Base-by-base conservation (phyloP, 2,797 vertebrate genomes). In the Gorsachius magnificus region DNA sequence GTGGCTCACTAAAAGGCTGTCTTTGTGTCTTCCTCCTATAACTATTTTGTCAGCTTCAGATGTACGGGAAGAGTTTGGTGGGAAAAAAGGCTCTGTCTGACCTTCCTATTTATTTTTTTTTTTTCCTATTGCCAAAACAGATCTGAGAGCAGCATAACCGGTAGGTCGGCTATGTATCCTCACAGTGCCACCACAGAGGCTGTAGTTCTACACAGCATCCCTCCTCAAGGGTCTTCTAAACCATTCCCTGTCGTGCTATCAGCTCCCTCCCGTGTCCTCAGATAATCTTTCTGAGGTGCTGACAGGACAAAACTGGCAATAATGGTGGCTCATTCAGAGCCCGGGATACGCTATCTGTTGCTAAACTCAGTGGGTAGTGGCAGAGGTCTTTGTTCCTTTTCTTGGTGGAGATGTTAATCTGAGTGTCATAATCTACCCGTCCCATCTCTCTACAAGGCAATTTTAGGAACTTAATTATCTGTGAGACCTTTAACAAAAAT, bases 231-330 rank as follows among this genome's bases (percentile, higher is more conserved):
- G 61, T 81, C 85, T 90, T 41, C 16, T 68, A 5, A 89, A 13
- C 16, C 26, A 6, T 58, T 83, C 87, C 60, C 57, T 79, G 0
- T 33, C 0, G 0, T 45, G 74, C 74, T 94, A 74, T 88, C 76
- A 78, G 50, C 80, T 90, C 36, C n/a, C 36, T 87, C 11, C n/a
- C 0, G 0, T 90, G 90, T 85, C 79, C 92, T 96, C 53, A 84
- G 81, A 61, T 94, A 87, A 87, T 83, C 83, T 81, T 80, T 41
- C n/a, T 24, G 81, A 87, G 72, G 89, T 89, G 96, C 91, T 96
- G 95, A 92, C 93, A 96, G 74, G 65, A 61, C 83, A 57, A 13
- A 7, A 10, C 41, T 53, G 65, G 56, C 80, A 26, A 0, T 41
- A 28, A 14, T 4, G 28, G 61, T 69, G 77, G 33, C 70, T 91